Base-by-base conservation (phyloP, 2,888 invertebrate genomes). In the Blera fallax region DNA sequence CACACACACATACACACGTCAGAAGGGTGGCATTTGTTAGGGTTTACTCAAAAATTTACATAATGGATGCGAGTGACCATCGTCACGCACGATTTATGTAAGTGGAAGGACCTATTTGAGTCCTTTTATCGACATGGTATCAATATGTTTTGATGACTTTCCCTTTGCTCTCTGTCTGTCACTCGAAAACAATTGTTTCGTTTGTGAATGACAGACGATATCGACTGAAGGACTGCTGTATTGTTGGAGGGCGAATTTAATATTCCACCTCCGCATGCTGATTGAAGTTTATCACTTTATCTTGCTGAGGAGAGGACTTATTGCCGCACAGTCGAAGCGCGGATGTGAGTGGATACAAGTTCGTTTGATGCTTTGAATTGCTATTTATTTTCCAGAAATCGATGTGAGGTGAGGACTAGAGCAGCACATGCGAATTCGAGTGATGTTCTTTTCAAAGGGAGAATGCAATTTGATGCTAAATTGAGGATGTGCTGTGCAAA, bases 41-140 rank as follows among this genome's bases (percentile, higher is more conserved):
- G 37, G 67, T 67, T 58, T 14, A 50, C 18, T 67, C 16, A 40
- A 37, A n/a, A 77, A 77, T 77, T 77, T 67, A 50, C 58, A 67
- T 67, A 67, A 77, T 29, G 37, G 7, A 77, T 8, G 14, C 37
- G 14, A 50, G n/a, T 50, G 50, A 50, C 34, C 14, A 50, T 27
- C 18, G 58, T 77, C 56, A 58, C 58, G 48, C 48, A 67, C 37
- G 21, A 56, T 8, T 65, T 29, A 14, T 18, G 34, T 34, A 27
- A n/a, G 40, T 16, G 11, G 37, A 74, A 34, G 52, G 48, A 60
- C n/a, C 32, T 18, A 24, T 45, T 45, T 34, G 32, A 60, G 34
- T 27, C 18, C 48, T 14, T 37, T 50, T 65, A 50, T 69, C 29
- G 52, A 69, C 40, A 40, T 29, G 67, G 11, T 27, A 40, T 24